Evolutionary conservation across 2,797 vertebrate genomes (phyloP).

Genomic region (Pangasius sanitwongsei): DNA sequence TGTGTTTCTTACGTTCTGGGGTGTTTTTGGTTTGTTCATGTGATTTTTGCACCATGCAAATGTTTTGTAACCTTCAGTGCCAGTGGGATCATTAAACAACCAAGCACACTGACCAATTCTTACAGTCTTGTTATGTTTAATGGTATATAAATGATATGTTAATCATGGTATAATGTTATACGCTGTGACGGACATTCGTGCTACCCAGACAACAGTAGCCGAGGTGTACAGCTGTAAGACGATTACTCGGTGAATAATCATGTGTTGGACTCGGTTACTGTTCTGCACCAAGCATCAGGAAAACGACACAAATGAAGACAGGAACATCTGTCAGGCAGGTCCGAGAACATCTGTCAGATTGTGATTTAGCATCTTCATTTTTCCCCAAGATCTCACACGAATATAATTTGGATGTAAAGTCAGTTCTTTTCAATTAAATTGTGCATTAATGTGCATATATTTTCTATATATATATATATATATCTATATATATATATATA

Average conservation of each 20-base stretch:
- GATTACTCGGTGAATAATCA: background rate
- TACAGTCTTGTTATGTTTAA: background rate
- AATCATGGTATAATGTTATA: background rate
- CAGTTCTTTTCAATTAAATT: background rate
- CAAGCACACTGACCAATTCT: background rate
- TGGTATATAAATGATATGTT: background rate
- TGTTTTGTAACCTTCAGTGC: background rate
- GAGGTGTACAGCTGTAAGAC: background rate
- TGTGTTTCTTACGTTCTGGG: background rate
- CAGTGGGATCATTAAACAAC: constrained; percentile 10
- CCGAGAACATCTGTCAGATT: background rate
- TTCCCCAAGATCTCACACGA: background rate
- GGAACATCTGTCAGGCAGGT: background rate
- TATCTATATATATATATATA: background rate
- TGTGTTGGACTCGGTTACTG: background rate
- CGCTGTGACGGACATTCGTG: background rate
- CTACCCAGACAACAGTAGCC: background rate
- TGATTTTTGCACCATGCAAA: background rate
- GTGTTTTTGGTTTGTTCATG: background rate
- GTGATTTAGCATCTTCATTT: background rate
- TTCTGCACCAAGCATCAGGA: background rate
- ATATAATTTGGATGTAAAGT: background rate
- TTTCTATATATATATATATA: background rate
- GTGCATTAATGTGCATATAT: background rate
- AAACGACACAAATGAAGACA: background rate